A percentile compares a stretch with the other conserved stretches of the same genome.
Evolutionary conservation across 2,113 vertebrate species (phyloP).

Genomic region (Oryzias melastigma): DNA sequence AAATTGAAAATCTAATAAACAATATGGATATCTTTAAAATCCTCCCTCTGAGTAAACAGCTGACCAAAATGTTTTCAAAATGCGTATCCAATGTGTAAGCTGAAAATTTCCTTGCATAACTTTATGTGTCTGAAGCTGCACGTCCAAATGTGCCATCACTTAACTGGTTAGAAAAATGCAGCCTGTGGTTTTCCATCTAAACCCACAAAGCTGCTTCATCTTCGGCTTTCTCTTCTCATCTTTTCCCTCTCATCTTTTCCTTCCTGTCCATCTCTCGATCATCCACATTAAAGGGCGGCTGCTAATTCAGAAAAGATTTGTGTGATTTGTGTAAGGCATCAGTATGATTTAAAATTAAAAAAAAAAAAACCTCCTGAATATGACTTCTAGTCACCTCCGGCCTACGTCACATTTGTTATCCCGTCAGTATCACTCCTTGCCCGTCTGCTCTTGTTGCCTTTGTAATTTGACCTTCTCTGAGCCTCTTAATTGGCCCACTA

Average conservation of each 20-base stretch:
- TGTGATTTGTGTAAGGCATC: neutral
- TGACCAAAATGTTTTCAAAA: conserved; percentile 18
- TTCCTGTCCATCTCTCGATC: conserved; percentile 4
- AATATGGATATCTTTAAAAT: neutral
- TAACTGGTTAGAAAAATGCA: conserved; percentile 41
- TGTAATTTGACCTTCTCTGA: conserved; percentile 39
- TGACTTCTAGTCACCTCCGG: conserved; percentile 9
- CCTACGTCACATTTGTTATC: conserved; percentile 10
- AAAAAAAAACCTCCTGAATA: neutral
- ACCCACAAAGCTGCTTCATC: conserved; percentile 51
- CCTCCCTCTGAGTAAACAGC: neutral
- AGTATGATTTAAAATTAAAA: neutral
- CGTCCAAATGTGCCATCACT: conserved; percentile 47
- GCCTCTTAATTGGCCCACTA: conserved; percentile 39
- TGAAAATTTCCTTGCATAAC: conserved; percentile 20
- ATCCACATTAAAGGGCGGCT: conserved; percentile 48
- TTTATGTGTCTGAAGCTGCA: conserved; percentile 19
- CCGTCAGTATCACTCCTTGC: conserved; percentile 7
- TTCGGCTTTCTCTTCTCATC: conserved; percentile 23
- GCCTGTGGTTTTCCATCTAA: conserved; percentile 47
- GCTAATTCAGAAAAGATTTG: conserved; percentile 49
- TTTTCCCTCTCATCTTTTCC: conserved; percentile 12
- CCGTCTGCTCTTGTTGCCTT: conserved; percentile 1
- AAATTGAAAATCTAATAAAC: too few relatives aligned
- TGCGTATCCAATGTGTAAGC: conserved; percentile 18